These are phyloP conservation scores for Neria commutata DNA, from an alignment of 2,888 invertebrate genomes.

Conservation along the genomic window DNA sequence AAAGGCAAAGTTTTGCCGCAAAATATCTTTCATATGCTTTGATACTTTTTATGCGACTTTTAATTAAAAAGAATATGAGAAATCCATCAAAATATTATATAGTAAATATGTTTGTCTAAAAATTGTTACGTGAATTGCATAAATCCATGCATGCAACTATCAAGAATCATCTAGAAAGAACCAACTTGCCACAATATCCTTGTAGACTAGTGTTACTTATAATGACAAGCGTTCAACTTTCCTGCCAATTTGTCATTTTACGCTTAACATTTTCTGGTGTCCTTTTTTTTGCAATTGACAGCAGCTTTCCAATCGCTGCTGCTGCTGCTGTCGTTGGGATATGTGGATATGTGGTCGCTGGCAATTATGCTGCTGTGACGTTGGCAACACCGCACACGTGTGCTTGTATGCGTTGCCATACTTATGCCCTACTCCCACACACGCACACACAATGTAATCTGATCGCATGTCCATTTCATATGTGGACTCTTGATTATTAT, in stretches of 20 bases:
- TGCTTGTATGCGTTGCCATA: no score
- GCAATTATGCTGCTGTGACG: background rate
- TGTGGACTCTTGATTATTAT: slow-evolving; percentile 13
- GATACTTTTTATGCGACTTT: no score
- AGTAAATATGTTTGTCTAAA: no score
- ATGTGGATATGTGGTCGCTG: background rate
- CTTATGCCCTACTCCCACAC: background rate
- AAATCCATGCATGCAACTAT: no score
- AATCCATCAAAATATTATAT: no score
- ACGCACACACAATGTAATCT: slow-evolving; percentile 51
- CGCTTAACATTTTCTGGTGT: background rate
- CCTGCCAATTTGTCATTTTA: background rate
- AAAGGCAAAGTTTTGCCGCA: no score
- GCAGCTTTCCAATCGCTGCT: background rate
- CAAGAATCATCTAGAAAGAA: background rate
- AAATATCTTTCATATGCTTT: no score
- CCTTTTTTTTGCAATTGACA: background rate
- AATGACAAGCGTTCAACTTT: background rate
- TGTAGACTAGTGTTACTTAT: background rate
- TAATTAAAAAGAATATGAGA: no score
- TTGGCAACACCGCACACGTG: slow-evolving; percentile 2
- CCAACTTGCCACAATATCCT: background rate
- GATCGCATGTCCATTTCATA: slow-evolving; percentile 51
- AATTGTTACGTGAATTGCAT: no score
- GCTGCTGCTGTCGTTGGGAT: background rate